Evolutionary conservation across 2,113 vertebrate species (phyloP).

Genomic region (Alosa alosa): DNA sequence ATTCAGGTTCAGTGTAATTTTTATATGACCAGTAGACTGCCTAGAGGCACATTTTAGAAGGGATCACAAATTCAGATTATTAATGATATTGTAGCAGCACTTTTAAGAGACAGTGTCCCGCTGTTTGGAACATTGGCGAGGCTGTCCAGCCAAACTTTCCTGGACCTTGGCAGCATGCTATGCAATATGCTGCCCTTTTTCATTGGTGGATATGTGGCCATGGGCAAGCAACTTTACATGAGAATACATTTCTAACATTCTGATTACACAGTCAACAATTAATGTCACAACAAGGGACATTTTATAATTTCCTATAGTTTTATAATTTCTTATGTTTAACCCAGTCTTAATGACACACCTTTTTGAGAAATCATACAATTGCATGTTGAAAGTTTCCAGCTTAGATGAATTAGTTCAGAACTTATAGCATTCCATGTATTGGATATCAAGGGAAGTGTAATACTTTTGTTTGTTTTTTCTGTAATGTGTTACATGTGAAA

Average conservation of each 20-base stretch:
- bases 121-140: background rate
- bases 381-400: background rate
- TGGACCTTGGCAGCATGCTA: background rate
- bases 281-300: background rate
- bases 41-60: background rate
- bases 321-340: background rate
- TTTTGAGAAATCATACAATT: background rate
- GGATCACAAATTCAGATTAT: background rate
- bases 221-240: background rate
- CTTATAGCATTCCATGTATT: slow-evolving; percentile 24
- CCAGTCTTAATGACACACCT: background rate
- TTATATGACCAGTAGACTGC: background rate
- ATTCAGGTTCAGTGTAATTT: background rate
- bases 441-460: slow-evolving; percentile 48
- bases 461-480: slow-evolving; percentile 24
- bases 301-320: background rate
- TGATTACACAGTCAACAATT: background rate
- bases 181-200: background rate
- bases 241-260: background rate
- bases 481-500: slow-evolving; percentile 20
- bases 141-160: background rate
- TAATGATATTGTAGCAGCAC: slow-evolving; percentile 11
- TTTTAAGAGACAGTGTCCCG: background rate
- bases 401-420: background rate
- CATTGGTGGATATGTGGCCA: background rate